A percentile compares a stretch with the other conserved stretches of the same genome.
phyloP scores from a whole-genome alignment of 2,888 invertebrate species.

The Bellardia bayeri region DNA sequence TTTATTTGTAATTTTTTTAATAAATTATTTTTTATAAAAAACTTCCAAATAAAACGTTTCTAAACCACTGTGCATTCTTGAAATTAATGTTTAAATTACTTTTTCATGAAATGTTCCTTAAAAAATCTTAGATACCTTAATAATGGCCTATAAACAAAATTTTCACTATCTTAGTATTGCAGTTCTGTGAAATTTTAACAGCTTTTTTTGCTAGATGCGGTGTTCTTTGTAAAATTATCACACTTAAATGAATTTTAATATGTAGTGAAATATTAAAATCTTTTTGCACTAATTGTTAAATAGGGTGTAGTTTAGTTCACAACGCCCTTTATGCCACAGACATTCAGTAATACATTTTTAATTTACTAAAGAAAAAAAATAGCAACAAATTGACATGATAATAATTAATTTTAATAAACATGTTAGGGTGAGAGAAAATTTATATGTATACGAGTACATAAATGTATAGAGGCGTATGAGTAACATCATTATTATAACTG shows the following conservation, averaged over 20 bases:
- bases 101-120: too few species aligned
- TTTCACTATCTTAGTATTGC: too few species aligned
- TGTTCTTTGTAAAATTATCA: not conserved
- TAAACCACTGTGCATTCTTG: too few species aligned
- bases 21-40: too few species aligned
- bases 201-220: not conserved
- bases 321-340: not conserved
- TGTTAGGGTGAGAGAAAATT: not conserved
- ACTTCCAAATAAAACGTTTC: too few species aligned
- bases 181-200: too few species aligned
- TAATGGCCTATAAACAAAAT: too few species aligned
- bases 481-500: slow-evolving; percentile 14
- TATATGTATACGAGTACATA: not conserved
- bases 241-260: not conserved
- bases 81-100: too few species aligned
- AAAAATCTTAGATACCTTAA: too few species aligned
- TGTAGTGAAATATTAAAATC: not conserved
- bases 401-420: slow-evolving; percentile 21
- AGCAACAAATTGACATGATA: slow-evolving; percentile 18
- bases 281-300: not conserved
- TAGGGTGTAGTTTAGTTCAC: not conserved
- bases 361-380: not conserved
- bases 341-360: not conserved
- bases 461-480: slow-evolving; percentile 36
- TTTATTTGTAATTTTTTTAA: too few species aligned